Evolutionary conservation across 2,113 vertebrate species (phyloP), one percentile per base, ranked within the genome.

Genomic region (Smithornis capensis): DNA sequence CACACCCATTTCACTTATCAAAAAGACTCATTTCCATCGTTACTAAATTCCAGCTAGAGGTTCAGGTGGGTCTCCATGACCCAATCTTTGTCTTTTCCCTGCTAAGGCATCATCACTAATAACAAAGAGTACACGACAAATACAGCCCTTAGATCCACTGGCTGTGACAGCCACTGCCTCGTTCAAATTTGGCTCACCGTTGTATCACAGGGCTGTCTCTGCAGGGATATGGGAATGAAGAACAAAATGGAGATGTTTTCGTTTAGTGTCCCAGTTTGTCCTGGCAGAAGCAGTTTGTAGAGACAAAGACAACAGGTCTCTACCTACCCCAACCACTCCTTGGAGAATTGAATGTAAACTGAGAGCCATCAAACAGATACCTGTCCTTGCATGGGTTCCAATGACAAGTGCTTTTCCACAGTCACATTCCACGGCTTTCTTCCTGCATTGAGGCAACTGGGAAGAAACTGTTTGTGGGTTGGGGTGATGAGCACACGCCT

Each of bases 171-270:
- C 45, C 47, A 33, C 64, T 63, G 86, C 25, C n/a, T 68, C 0
- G 0, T 33, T 67, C 0, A 2, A 44, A 45, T 25, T 62, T 2
- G 1, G 24, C 56, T 78, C 5, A 3, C 3, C 2, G 2, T 25
- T 49, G 10, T 33, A 17, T 69, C 31, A 18, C n/a, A 14, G 16
- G 13, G 17, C 76, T 80, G 47, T 15, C 29, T 15, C 57, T 94
- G 50, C 59, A 59, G 71, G 42, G 55, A 42, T 16, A 33, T 1
- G 1, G 35, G 35, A 88, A 63, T 3, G 4, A 44, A 78, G 83
- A 86, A 17, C 5, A 7, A 29, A 71, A 21, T 6, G 7, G 31
- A 62, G 12, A 9, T 10, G 6, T 22, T 62, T 80, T 44, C 31
- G 65, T 57, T 65, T 40, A 44, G 40, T 10, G 15, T 60, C 55